Conservation (phyloP, 2,888 invertebrate genomes). For the Epistrophella euchroma region DNA sequence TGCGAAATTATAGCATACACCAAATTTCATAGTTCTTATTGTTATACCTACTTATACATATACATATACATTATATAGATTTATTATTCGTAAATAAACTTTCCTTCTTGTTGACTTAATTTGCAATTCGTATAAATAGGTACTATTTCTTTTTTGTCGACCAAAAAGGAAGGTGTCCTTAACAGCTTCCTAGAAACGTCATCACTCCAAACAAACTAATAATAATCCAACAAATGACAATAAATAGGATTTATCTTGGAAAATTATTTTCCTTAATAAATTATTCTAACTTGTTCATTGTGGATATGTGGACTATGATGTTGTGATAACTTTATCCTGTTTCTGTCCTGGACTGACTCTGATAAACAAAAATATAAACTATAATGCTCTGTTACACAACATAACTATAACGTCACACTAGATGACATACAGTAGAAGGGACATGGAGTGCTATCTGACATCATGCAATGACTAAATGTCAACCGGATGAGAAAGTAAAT, state of each 20-base stretch:
- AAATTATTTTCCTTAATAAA: slow-evolving; percentile 65
- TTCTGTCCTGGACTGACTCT: slow-evolving; percentile 47
- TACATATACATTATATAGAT: no score
- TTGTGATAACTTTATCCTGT: slow-evolving; percentile 57
- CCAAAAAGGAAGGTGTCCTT: slow-evolving; percentile 27
- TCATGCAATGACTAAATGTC: slow-evolving; percentile 60
- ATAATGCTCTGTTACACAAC: slow-evolving; percentile 7
- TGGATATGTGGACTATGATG: slow-evolving; percentile 48
- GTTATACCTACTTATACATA: no score
- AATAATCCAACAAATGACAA: slow-evolving; percentile 36
- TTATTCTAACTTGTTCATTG: slow-evolving; percentile 45
- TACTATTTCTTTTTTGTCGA: neutral
- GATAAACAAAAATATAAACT: slow-evolving; percentile 65
- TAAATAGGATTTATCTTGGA: slow-evolving; percentile 57
- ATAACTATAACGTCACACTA: slow-evolving; percentile 12
- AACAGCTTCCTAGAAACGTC: slow-evolving; percentile 34
- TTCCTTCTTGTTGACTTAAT: neutral
- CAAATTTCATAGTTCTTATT: no score
- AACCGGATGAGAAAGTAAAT: slow-evolving; percentile 59
- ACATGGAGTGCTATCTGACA: slow-evolving; percentile 36
- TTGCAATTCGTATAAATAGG: neutral
- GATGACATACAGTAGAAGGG: slow-evolving; percentile 18
- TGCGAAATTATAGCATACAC: no score
- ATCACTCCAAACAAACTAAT: slow-evolving; percentile 36
- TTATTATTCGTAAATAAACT: neutral